Base-by-base conservation (phyloP, 2,113 vertebrate species). In the Melanerpes formicivorus region DNA sequence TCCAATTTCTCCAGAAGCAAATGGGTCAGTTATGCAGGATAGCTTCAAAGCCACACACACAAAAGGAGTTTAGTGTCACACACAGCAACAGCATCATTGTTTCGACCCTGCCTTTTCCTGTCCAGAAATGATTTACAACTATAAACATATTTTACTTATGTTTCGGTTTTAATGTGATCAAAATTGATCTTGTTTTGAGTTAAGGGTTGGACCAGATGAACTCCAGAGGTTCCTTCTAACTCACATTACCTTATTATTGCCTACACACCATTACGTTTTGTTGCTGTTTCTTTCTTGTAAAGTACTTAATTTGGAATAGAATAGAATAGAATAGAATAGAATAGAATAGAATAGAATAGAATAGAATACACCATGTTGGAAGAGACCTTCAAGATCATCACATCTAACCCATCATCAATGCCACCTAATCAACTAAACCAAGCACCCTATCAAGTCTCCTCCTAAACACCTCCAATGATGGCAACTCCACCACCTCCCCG, bases 11-110 rank as follows among this genome's bases (percentile, higher is more conserved):
- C 37, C 63, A 16, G 50, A 87, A 87, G 22, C 26, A 30, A 3
- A 26, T 16, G 9, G 14, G 3, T 3, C 26, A 55, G 1, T 48
- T 22, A 22, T 0, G 0, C 12, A 74, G 56, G 18, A 59, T 67
- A 25, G 7, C 10, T 93, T 70, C 15, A 84, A 56, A 22, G 60
- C 32, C 18, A 15, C 17, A 16, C 0, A 1, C 18, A 48, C 26
- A 58, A 87, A 81, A 3, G 54, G 10, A 63, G 5, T 11, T 69
- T 46, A 71, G 23, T 52, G 37, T 4, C 63, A 81, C 48, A 56
- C 16, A 46, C 3, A 58, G 9, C 3, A 85, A 18, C 13, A 27
- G 8, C 30, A 30, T 23, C 6, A 0, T 29, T 19, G 18, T n/a
- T 19, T 58, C 1, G 0, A 52, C 5, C 18, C 16, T 3, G 1